Base-by-base conservation (phyloP, 2,797 vertebrate species). In the Eulemur albifrons region DNA sequence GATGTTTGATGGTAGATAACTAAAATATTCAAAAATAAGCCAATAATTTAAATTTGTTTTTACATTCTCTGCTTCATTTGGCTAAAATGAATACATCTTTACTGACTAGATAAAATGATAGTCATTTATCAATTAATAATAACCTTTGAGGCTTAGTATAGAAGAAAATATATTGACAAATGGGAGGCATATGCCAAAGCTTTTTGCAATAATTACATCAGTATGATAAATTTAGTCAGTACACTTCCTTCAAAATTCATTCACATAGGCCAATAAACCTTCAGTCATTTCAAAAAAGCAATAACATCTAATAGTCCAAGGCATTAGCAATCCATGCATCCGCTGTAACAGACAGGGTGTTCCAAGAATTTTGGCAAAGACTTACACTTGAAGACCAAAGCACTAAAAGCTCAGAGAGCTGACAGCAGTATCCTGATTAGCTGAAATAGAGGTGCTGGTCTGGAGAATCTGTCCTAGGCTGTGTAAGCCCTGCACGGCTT, bases 51-150 rank as follows among this genome's bases (percentile, higher is more conserved):
- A 65, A 75, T 88, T 59, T 81, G 57, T 81, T 91, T 80, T 87
- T 65, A 87, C 17, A 54, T 85, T 59, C 25, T 97, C 38, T 95
- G n/a, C n/a, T 94, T 92, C 59, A 65, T 93, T 96, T 89, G 45
- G 4, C 70, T 86, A 38, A 86, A 79, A 76, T 72, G 70, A 92
- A 87, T 94, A 59, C 1, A 67, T 93, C 45, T 89, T 95, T 86
- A 80, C 5, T 32, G 11, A 67, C 63, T 84, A 79, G 59, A 83
- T 76, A 89, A 95, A 90, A 87, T 82, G 61, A 81, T 83, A 87
- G 59, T 89, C 52, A 87, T 92, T 88, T 86, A 15, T 94, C 87
- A 92, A 59, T 94, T 95, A 91, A 92, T 91, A 54, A 79, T 87
- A 88, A 88, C 40, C 32, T 93, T 90, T 96, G n/a, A 21, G 95